Evolutionary conservation across 2,797 vertebrate genomes (phyloP).

Genomic region (Erpetoichthys calabaricus): DNA sequence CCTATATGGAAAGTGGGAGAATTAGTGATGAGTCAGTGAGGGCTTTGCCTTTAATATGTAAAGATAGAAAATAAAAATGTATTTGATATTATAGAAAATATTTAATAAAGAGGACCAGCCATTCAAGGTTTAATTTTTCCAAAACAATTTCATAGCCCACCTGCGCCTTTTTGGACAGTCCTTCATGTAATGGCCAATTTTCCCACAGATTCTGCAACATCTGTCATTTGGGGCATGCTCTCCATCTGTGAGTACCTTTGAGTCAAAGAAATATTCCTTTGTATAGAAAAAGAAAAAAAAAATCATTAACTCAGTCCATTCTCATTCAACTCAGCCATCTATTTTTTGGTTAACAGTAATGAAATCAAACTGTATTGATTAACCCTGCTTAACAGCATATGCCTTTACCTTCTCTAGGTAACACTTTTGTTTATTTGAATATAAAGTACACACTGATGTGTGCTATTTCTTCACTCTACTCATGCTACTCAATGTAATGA

Average conservation of each 20-base stretch:
- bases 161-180: constrained; percentile 95
- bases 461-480: too few species aligned
- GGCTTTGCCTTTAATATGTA: too few species aligned
- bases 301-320: not conserved
- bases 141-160: constrained; percentile 33
- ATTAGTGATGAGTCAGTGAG: too few species aligned
- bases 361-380: not conserved
- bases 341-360: not conserved
- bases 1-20: too few species aligned
- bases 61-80: too few species aligned
- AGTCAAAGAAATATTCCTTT: constrained; percentile 97
- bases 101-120: too few species aligned
- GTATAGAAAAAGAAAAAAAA: not conserved
- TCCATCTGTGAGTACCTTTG: constrained; percentile 88
- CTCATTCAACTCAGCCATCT: not conserved
- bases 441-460: too few species aligned
- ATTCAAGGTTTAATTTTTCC: too few species aligned
- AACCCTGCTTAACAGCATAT: not conserved
- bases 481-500: too few species aligned
- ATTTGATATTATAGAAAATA: too few species aligned
- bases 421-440: too few species aligned
- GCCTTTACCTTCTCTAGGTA: too few species aligned
- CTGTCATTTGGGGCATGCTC: constrained; percentile 92
- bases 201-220: constrained; percentile 93
- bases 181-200: constrained; percentile 98